Percentiles rank a stretch among this genome's conserved stretches.
Conservation (phyloP, 2,888 invertebrate genomes). For the Lithophane ornitopus region DNA sequence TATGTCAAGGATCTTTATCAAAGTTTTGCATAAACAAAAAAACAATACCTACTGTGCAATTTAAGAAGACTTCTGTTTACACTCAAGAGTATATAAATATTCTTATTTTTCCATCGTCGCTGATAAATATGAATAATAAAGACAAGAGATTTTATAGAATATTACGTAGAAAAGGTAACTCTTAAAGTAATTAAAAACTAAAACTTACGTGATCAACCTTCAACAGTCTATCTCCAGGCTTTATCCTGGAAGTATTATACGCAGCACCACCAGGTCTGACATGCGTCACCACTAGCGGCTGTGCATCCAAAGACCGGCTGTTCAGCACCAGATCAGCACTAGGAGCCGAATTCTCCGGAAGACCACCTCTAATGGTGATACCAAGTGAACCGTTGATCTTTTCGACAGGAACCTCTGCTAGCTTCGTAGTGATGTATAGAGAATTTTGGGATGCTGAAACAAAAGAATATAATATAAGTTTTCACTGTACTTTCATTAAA, state of each 20-base stretch:
- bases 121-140: no score
- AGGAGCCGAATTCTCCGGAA: slow-evolving; percentile 89
- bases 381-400: slow-evolving; percentile 96
- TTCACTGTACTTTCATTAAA: slow-evolving; percentile 16
- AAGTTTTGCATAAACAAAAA: background rate
- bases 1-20: background rate
- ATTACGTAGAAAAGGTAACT: no score
- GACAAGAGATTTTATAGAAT: no score
- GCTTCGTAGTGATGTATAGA: slow-evolving; percentile 93
- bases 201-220: slow-evolving; percentile 95
- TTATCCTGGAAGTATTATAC: slow-evolving; percentile 96
- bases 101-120: no score
- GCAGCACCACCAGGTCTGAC: slow-evolving; percentile 97
- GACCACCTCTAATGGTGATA: slow-evolving; percentile 95
- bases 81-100: no score
- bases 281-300: slow-evolving; percentile 96
- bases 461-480: slow-evolving; percentile 27
- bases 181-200: background rate
- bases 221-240: slow-evolving; percentile 96
- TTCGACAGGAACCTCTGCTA: slow-evolving; percentile 95
- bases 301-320: slow-evolving; percentile 89
- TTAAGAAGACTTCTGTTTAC: no score
- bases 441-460: slow-evolving; percentile 92
- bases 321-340: slow-evolving; percentile 92
- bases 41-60: no score